Base-by-base conservation (phyloP, 2,113 vertebrate species). In the Orientallactaga bullata region DNA sequence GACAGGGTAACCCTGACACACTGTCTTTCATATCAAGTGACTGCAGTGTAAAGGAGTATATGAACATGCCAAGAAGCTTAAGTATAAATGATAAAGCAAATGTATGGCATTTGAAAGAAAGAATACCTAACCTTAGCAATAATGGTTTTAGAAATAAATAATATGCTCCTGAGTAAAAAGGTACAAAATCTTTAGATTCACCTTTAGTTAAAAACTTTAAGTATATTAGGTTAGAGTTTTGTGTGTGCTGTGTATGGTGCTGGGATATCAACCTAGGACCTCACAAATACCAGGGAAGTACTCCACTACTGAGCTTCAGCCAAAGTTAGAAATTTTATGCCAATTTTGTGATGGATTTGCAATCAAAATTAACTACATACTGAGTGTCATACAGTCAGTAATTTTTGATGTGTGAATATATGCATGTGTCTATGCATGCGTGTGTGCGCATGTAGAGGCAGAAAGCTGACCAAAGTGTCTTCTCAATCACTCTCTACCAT, bases 121-220 rank as follows among this genome's bases (percentile, higher is more conserved):
- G 37, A 77, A 92, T 23, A 26, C 18, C 18, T 21, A 84, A n/a
- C 81, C n/a, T 76, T 93, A 71, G 74, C 85, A 88, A 65, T 39
- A 81, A 18, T 72, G 35, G 11, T 35, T 90, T 78, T 68, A 65
- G 74, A 85, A 81, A 85, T 51, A 74, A 69, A 77, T 73, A 85
- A 23, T 20, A 26, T 69, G 18, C 30, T 92, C 42, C n/a, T 84
- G 83, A 74, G 69, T 58, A 89, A 82, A 55, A 89, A 90, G 16
- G 35, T 60, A 4, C 77, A 90, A 79, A 74, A 86, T 65, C 47
- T 74, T 94, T 93, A 88, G n/a, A 80, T 10, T 84, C 28, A 24
- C 35, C 58, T 88, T 80, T 37, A 74, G 35, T 68, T 79, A 69
- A 65, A 90, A 90, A 92, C 58, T 68, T 0, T 9, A 68, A 82